Evolutionary conservation across 2,113 vertebrate genomes (phyloP).

Genomic region (Myiagra hebetior): DNA sequence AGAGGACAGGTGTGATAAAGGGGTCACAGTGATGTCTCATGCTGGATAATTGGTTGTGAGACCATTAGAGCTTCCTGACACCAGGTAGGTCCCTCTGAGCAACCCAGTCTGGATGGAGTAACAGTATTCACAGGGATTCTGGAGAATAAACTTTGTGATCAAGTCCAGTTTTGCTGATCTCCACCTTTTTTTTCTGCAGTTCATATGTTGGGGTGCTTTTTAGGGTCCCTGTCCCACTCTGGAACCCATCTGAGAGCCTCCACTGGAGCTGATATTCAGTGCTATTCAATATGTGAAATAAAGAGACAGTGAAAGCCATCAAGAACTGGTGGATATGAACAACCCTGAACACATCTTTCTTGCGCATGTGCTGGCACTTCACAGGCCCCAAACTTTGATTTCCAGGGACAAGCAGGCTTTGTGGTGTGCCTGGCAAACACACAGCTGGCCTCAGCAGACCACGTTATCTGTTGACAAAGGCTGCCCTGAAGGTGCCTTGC

Average conservation of each 20-base stretch:
- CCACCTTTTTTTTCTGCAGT: neutral
- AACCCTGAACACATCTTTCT: neutral
- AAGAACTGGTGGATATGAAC: neutral
- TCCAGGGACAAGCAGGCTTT: neutral
- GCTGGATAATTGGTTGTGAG: neutral
- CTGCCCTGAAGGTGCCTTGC: neutral
- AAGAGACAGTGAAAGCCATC: neutral
- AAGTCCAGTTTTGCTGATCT: neutral
- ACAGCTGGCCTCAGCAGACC: neutral
- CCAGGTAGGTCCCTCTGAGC: neutral
- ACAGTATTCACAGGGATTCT: neutral
- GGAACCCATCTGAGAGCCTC: neutral
- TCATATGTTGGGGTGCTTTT: neutral
- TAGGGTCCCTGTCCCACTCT: neutral
- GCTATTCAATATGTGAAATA: neutral
- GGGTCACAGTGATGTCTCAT: neutral
- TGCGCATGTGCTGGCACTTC: neutral
- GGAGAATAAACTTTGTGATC: neutral
- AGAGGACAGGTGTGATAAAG: neutral
- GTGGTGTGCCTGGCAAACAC: neutral
- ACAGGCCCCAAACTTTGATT: neutral
- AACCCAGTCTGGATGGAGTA: neutral
- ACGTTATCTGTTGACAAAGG: neutral
- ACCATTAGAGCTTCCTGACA: neutral
- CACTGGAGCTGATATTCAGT: neutral